Percentiles rank a stretch among this genome's conserved stretches.
Conservation (phyloP, 2,113 vertebrate genomes). For the Rhabdomys dilectus region DNA sequence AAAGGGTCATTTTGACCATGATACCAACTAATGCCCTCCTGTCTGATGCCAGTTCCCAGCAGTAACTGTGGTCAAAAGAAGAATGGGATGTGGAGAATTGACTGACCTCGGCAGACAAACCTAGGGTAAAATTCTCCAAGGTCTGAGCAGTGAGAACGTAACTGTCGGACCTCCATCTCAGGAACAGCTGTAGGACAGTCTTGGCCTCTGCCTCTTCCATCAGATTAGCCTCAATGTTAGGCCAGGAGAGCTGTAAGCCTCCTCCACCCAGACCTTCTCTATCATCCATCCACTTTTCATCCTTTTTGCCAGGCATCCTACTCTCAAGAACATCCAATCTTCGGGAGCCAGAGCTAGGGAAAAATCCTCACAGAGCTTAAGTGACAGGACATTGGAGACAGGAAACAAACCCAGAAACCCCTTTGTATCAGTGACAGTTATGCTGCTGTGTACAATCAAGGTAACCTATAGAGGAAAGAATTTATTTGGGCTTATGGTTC, state of each 20-base stretch:
- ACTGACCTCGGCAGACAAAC: no score
- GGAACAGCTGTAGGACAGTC: neutral
- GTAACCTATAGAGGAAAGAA: neutral
- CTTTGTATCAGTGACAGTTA: neutral
- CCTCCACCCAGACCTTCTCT: neutral
- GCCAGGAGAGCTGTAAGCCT: neutral
- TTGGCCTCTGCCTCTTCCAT: neutral
- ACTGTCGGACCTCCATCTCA: neutral
- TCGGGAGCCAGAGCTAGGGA: neutral
- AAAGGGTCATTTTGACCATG: neutral
- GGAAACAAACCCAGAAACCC: neutral
- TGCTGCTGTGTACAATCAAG: neutral
- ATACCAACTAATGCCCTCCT: neutral
- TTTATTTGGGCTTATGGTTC: neutral
- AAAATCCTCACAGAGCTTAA: no score
- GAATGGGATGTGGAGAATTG: no score
- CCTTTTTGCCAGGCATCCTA: neutral
- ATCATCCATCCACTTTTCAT: no score
- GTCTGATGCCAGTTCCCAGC: neutral
- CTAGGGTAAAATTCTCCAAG: neutral
- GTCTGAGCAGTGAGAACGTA: no score
- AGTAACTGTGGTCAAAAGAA: neutral
- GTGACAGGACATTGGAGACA: neutral
- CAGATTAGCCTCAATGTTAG: neutral
- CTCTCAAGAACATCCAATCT: neutral